phyloP scores from a whole-genome alignment of 2,113 vertebrate species.

The Rostratula benghalensis region DNA sequence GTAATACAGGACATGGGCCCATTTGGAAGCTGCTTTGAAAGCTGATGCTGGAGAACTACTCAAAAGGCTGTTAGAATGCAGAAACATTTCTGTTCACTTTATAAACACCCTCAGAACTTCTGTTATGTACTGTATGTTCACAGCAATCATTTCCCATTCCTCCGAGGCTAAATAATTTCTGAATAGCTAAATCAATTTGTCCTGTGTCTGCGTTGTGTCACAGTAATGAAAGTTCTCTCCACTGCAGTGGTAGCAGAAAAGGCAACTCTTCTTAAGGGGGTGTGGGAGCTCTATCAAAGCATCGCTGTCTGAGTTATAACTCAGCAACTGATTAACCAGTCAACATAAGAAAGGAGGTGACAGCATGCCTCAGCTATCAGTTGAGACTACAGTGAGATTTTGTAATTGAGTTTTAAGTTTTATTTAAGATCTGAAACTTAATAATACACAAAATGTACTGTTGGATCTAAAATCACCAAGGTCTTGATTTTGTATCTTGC shows the following conservation, averaged over 20 bases:
- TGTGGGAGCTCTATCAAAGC: conserved; percentile 8
- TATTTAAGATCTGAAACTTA: conserved; percentile 53
- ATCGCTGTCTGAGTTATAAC: background rate
- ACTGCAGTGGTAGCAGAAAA: background rate
- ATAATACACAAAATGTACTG: conserved; percentile 49
- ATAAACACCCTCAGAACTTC: conserved; percentile 43
- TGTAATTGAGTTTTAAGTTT: conserved; percentile 4
- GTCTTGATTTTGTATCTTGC: conserved; percentile 41
- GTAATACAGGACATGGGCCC: background rate
- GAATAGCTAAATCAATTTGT: conserved; percentile 53
- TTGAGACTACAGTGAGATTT: background rate
- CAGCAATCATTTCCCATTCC: conserved; percentile 38
- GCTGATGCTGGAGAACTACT: background rate
- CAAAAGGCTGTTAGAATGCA: background rate
- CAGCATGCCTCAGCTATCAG: background rate
- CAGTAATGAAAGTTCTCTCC: conserved; percentile 15
- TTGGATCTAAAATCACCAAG: conserved; percentile 57
- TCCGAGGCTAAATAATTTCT: conserved; percentile 50
- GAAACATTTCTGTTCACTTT: background rate
- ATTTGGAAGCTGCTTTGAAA: background rate
- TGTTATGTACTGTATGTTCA: conserved; percentile 13
- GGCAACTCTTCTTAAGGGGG: background rate
- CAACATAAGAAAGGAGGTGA: background rate
- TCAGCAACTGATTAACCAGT: conserved; percentile 35
- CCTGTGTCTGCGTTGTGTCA: conserved; percentile 25